Evolutionary conservation across 1,140 invertebrate species (phyloP).

Genomic region (Drosophila hydei): DNA sequence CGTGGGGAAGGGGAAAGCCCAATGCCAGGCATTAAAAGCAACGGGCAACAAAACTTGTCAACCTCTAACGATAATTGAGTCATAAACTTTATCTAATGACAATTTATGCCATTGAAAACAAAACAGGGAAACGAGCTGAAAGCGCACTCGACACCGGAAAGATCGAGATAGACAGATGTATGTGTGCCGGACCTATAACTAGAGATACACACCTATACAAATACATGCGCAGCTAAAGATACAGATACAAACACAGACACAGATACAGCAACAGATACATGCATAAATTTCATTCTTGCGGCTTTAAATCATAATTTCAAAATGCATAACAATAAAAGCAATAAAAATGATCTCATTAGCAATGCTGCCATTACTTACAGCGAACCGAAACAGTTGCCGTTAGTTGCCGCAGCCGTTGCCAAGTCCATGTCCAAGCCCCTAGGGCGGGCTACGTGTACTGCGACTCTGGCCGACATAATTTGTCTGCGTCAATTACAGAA

Average conservation of each 20-base stretch:
- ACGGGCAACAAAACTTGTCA: slow-evolving; percentile 56
- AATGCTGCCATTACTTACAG: slow-evolving; percentile 27
- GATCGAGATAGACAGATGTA: slow-evolving; percentile 23
- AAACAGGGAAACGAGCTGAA: slow-evolving; percentile 37
- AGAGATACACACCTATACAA: too few relatives aligned
- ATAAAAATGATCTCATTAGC: slow-evolving; percentile 61
- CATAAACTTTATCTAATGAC: slow-evolving; percentile 82
- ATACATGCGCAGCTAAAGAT: too few relatives aligned
- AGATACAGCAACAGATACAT: not conserved
- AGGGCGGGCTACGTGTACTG: not conserved
- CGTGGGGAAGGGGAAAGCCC: slow-evolving; percentile 32
- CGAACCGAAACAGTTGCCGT: slow-evolving; percentile 33
- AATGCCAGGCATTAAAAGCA: slow-evolving; percentile 68
- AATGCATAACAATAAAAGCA: slow-evolving; percentile 55
- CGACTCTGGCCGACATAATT: slow-evolving; percentile 30
- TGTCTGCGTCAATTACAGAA: slow-evolving; percentile 55
- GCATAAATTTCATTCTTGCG: slow-evolving; percentile 60
- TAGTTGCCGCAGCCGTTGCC: not conserved
- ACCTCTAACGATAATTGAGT: slow-evolving; percentile 78
- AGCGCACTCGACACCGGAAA: slow-evolving; percentile 38
- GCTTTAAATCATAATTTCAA: slow-evolving; percentile 68
- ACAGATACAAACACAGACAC: not conserved
- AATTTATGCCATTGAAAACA: slow-evolving; percentile 75
- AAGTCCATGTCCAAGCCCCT: not conserved
- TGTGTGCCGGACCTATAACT: too few relatives aligned